Evolutionary conservation across 2,797 vertebrate species (phyloP).

Genomic region (Taeniopygia guttata): DNA sequence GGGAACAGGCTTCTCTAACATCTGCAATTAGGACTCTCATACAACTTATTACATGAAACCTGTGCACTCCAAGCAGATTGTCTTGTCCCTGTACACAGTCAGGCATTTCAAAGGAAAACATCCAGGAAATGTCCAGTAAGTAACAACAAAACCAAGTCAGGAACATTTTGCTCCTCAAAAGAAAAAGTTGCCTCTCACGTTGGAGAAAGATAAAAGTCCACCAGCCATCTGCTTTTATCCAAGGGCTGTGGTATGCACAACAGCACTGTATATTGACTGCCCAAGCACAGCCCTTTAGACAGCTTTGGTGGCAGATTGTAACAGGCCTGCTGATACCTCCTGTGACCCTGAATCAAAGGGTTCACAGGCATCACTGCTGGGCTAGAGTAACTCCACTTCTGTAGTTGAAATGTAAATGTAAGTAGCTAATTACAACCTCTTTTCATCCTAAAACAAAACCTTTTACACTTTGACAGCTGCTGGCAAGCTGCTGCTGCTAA

Average conservation of each 20-base stretch:
- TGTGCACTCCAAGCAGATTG: not conserved
- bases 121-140: not conserved
- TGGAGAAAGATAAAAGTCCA: not conserved
- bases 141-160: not conserved
- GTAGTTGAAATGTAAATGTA: slow-evolving; percentile 3
- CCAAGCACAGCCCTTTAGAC: not conserved
- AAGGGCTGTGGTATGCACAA: not conserved
- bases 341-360: slow-evolving; percentile 7
- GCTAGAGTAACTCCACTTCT: not conserved
- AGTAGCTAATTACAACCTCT: not conserved
- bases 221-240: not conserved
- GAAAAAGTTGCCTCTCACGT: not conserved
- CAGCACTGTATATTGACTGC: not conserved
- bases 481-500: not conserved
- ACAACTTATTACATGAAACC: not conserved
- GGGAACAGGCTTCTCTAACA: not conserved
- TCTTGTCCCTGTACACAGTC: not conserved
- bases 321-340: not conserved
- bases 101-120: not conserved
- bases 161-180: not conserved
- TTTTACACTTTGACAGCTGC: not conserved
- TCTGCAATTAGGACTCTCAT: not conserved
- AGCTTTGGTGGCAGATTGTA: not conserved
- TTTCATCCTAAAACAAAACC: not conserved
- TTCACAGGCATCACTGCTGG: not conserved